Base-by-base conservation (phyloP, 1,140 invertebrate species). In the Epicauta chinensis region DNA sequence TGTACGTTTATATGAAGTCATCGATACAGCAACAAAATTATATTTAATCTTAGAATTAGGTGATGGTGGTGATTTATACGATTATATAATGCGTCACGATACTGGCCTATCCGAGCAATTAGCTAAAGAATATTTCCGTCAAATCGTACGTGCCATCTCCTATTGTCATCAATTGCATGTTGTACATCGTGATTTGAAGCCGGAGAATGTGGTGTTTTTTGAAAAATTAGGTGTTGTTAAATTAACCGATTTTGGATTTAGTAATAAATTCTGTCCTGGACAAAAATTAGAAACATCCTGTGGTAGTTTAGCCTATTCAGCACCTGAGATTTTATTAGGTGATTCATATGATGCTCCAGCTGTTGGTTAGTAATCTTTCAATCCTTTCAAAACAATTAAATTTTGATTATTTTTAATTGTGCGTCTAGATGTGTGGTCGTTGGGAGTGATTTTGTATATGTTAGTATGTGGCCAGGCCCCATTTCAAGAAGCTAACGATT, bases 151-250 rank as follows among this genome's bases (percentile, higher is more conserved):
- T 64, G 96, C 96, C 51, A 98, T 98, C 68, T 91, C 92, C 41
- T 98, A 98, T 73, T 99, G 97, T 77, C 96, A 99, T 78, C 87
- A 91, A 72, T 79, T 93, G 17, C 89, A 93, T 68, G 91, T 95
- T 11, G 89, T 93, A 14, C 91, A 93, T 72, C 82, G 97, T 53
- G 97, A 99, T 74, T 77, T 99, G 49, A 98, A 99, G 74, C 96
- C 96, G 12, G 97, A 98, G 75, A 99, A 99, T 78, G 94, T 99
- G 38, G 93, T 99, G 2, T 98, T 99, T 74, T 98, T 98, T 71
- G 91, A 98, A 75, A 96, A 95, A 74, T 76, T 93, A 51, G 95
- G 94, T 39, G 81, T 95, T 67, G 97, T 99, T 2, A 99, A 99
- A 78, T 79, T 99, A 47, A 99, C 97, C 41, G 97, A 99, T 74